Base-by-base conservation (phyloP, 2,888 invertebrate genomes). In the Amphipyra berbera region DNA sequence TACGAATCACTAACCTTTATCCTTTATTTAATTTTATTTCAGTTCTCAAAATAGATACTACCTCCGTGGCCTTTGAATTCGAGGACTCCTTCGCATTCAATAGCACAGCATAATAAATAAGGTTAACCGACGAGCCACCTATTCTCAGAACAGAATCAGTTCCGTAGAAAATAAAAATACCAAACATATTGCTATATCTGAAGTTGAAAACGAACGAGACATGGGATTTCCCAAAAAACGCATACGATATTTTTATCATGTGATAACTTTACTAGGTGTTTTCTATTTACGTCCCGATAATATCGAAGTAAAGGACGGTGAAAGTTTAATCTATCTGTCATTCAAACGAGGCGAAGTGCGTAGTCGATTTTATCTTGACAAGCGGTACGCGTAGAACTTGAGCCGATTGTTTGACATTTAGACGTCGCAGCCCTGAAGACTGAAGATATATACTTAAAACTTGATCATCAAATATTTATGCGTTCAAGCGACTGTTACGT, bases 321-420 rank as follows among this genome's bases (percentile, higher is more conserved):
- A 79, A 82, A 82, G 77, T 83, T 86, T 82, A 83, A 86, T 84
- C 75, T 78, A 53, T 70, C 82, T 78, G 84, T 81, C 83, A 79
- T 74, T 87, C 75, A 77, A 79, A 69, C 60, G 66, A 38, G 33
- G 42, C 48, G 61, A 71, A 78, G 56, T 72, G 62, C 70, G 52
- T 65, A 76, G 69, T 77, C 73, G 68, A 81, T 78, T 79, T 82
- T 84, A 83, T 84, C 85, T 82, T 82, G 84, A 82, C 83, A 82
- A 82, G 79, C 58, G 68, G 49, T 72, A 63, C 73, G 73, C 70
- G 70, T 67, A 55, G 62, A 82, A 84, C 76, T 85, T 80, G 65
- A 68, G 80, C 82, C 77, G 74, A 76, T 79, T 84, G 83, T 81
- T 78, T 77, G 81, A 78, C 79, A 66, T 76, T 81, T 70, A 63